Conservation (phyloP, 2,113 vertebrate species). For the Nothobranchius furzeri region DNA sequence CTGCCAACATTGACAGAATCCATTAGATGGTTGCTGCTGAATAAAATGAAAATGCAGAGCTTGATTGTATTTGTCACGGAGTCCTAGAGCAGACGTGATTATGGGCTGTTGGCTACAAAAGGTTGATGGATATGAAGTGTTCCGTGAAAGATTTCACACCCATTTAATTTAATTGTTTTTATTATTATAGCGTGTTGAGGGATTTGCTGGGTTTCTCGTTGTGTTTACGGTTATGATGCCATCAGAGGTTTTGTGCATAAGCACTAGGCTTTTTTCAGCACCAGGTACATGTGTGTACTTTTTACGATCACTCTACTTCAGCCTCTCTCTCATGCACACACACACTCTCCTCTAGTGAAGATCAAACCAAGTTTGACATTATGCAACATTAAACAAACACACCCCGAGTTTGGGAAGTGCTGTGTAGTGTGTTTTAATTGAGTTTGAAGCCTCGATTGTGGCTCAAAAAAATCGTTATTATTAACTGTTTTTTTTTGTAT, state of each 20-base stretch:
- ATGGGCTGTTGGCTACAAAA: conserved; percentile 55
- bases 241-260: neutral
- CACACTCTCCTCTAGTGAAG: neutral
- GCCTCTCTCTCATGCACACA: neutral
- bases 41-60: conserved; percentile 74
- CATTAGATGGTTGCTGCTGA: conserved; percentile 66
- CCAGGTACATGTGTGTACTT: neutral
- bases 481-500: no score
- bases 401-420: neutral
- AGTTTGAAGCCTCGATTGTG: conserved; percentile 3
- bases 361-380: conserved; percentile 5
- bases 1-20: conserved; percentile 62
- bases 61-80: conserved; percentile 76
- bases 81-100: conserved; percentile 64
- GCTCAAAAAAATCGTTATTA: neutral
- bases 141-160: conserved; percentile 36
- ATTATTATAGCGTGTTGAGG: conserved; percentile 21
- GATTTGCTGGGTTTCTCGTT: conserved; percentile 23
- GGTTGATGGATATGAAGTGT: conserved; percentile 68
- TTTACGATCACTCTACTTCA: conserved; percentile 2
- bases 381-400: conserved; percentile 9
- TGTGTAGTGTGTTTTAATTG: conserved; percentile 14
- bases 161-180: conserved; percentile 49
- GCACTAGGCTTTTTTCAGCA: neutral
- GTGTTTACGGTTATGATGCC: conserved; percentile 8